These are phyloP conservation scores for Diplolepis rosae DNA, from an alignment of 2,888 invertebrate genomes.

Conservation along the genomic window DNA sequence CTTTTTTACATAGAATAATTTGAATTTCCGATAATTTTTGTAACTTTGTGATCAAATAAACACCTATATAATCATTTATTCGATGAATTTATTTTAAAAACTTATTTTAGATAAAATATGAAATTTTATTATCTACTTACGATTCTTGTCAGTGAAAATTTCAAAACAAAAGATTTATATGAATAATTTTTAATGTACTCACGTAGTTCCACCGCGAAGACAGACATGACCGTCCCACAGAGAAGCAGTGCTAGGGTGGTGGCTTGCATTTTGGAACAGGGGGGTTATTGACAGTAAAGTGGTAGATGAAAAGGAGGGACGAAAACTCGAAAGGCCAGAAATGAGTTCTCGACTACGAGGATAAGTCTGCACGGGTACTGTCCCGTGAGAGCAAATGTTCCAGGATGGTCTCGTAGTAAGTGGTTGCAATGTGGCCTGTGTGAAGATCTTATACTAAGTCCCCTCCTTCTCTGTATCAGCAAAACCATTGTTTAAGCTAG, in stretches of 20 bases:
- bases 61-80: too few species aligned
- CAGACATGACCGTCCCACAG: slow-evolving; percentile 29
- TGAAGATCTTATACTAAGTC: slow-evolving; percentile 64
- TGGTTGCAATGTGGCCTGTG: slow-evolving; percentile 55
- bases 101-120: too few species aligned
- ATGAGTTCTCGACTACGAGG: not conserved
- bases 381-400: slow-evolving; percentile 46
- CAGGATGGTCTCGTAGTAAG: slow-evolving; percentile 61
- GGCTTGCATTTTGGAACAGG: slow-evolving; percentile 26
- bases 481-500: slow-evolving; percentile 62
- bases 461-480: slow-evolving; percentile 48
- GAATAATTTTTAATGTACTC: slow-evolving; percentile 52
- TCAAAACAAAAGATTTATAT: too few species aligned
- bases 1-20: too few species aligned
- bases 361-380: not conserved
- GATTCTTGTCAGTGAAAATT: too few species aligned
- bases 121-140: too few species aligned
- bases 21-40: too few species aligned
- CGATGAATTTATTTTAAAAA: too few species aligned
- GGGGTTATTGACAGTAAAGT: not conserved
- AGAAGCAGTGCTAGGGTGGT: slow-evolving; percentile 37
- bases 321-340: not conserved
- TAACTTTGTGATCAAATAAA: too few species aligned
- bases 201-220: slow-evolving; percentile 59
- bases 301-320: not conserved